phyloP scores from a whole-genome alignment of 1,140 invertebrate species.

The Aleiodes sp. region DNA sequence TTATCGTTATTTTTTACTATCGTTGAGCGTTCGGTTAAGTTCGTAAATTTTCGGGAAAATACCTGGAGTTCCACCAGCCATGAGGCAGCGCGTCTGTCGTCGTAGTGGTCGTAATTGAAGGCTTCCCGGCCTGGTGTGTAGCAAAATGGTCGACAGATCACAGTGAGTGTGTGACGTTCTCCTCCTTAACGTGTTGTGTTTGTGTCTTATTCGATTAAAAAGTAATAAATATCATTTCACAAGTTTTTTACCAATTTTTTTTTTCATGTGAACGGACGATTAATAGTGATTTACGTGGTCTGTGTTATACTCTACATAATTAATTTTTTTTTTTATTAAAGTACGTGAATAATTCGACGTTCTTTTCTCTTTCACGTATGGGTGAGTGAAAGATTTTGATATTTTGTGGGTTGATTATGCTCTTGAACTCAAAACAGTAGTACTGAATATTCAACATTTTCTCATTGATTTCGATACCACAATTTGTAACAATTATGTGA shows the following conservation, averaged over 20 bases:
- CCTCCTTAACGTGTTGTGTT: constrained; percentile 32
- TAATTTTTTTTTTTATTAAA: background rate
- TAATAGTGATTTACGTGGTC: background rate
- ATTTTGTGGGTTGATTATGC: background rate
- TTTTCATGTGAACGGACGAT: background rate
- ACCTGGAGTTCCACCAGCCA: background rate
- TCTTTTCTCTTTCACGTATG: background rate
- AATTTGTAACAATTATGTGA: background rate
- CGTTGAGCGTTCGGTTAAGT: background rate
- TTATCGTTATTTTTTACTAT: too few species aligned
- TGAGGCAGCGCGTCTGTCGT: constrained; percentile 5
- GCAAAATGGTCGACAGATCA: constrained; percentile 34
- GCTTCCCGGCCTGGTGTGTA: constrained; percentile 32
- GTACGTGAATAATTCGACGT: background rate
- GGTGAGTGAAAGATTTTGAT: background rate
- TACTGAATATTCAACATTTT: background rate
- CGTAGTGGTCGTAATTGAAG: background rate
- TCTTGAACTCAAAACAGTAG: background rate
- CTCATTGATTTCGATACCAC: background rate
- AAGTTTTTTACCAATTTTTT: background rate
- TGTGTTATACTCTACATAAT: background rate
- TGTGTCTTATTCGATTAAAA: constrained; percentile 27
- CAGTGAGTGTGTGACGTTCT: constrained; percentile 35
- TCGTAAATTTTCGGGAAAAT: background rate
- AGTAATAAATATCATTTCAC: background rate